Base-by-base conservation (phyloP, 2,113 vertebrate species). In the Blennius ocellaris region DNA sequence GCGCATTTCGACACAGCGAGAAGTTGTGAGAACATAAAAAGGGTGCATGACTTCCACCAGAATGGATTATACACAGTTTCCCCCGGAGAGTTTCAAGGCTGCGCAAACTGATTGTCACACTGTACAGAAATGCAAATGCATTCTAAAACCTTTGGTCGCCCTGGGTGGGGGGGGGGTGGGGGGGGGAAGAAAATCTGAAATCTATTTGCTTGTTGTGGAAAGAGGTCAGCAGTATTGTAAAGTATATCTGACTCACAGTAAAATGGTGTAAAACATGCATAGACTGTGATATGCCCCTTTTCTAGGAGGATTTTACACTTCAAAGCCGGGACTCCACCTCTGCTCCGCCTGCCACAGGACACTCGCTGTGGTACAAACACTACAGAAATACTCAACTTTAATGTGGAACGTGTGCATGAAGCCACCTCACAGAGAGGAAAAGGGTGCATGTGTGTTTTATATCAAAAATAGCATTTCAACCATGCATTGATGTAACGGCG, bases 121-220 rank as follows among this genome's bases (percentile, higher is more conserved):
- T 17, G 53, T 39, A 45, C 44, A 64, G 30, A 69, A 73, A 83
- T 88, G 68, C 51, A 75, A 78, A 87, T 75, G 39, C 6, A 30
- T 12, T 45, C 4, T 36, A 49, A 78, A 73, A 73, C 8, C 10
- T 11, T 5, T 16, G 11, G 36, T 45, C 69, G 41, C 66, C 54
- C 67, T 21, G 49, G 16, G 57, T 47, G 15, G 11, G 53, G 0
- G 8, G 15, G 21, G 3, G 2, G 6, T 14, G 21, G 14, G n/a
- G 21, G 14, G 5, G n/a, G n/a, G 41, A 48, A n/a, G 12, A 67
- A 30, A 16, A 64, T 55, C 59, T 16, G 49, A 82, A 70, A 78
- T 78, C 59, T 37, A 73, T 78, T 63, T 36, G 73, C 70, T 77
- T 77, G 45, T 51, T 85, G 53, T 59, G 43, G 38, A 69, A 66